Conservation (phyloP, 1,140 invertebrate species). For the Neodiprion lecontei region DNA sequence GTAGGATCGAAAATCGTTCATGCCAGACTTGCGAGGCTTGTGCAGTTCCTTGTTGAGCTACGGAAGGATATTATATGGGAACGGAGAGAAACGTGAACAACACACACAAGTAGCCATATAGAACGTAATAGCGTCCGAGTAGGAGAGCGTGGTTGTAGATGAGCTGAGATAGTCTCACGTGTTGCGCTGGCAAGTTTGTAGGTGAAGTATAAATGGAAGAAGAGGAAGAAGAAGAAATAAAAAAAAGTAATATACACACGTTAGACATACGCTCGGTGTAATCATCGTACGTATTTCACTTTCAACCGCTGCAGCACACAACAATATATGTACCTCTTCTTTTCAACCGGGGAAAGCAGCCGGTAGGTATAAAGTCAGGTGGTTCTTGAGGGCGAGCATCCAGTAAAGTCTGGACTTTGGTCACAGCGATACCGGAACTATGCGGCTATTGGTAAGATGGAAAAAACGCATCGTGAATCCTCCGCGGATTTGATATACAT, state of each 20-base stretch:
- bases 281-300: constrained; percentile 38
- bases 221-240: neutral
- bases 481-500: neutral
- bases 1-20: neutral
- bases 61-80: neutral
- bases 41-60: neutral
- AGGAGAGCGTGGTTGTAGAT: neutral
- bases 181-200: too few species aligned
- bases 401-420: constrained; percentile 55
- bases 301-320: constrained; percentile 36
- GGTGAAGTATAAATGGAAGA: too few species aligned
- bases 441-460: constrained; percentile 52
- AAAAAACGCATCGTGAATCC: neutral
- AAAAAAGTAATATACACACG: too few species aligned
- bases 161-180: too few species aligned
- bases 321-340: constrained; percentile 25
- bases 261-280: too few species aligned
- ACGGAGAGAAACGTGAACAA: too few species aligned
- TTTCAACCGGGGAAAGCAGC: constrained; percentile 41
- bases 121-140: too few species aligned
- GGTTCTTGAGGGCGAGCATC: constrained; percentile 51
- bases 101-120: too few species aligned
- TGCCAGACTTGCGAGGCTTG: neutral
- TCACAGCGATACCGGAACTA: constrained; percentile 39
- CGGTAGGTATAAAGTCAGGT: constrained; percentile 50